A percentile compares a stretch with the other conserved stretches of the same genome.
These are phyloP conservation scores for Brachirus orientalis DNA, from an alignment of 2,113 vertebrate genomes.

Conservation along the genomic window DNA sequence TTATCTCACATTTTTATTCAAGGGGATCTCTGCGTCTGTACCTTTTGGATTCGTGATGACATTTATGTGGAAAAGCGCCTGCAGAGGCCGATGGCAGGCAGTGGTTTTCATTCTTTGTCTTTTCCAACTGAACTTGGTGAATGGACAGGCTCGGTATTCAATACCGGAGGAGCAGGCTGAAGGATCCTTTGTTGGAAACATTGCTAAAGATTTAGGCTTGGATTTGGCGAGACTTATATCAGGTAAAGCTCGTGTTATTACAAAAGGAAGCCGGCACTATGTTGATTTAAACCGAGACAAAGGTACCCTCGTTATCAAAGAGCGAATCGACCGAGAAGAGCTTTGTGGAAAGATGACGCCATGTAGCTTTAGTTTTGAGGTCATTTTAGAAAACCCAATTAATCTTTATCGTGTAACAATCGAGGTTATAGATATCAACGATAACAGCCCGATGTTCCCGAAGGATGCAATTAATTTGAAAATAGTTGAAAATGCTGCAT, in stretches of 20 bases:
- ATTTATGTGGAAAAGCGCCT: constrained; percentile 5
- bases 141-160: constrained; percentile 72
- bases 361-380: constrained; percentile 83
- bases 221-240: constrained; percentile 73
- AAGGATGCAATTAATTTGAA: constrained; percentile 57
- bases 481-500: constrained; percentile 55
- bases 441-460: constrained; percentile 72
- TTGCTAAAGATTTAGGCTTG: constrained; percentile 81
- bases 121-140: constrained; percentile 36
- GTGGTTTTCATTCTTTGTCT: constrained; percentile 68
- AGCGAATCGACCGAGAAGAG: constrained; percentile 85
- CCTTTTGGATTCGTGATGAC: constrained; percentile 39
- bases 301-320: constrained; percentile 76
- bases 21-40: not conserved
- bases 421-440: constrained; percentile 78
- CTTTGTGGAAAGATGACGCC: constrained; percentile 81
- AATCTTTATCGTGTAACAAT: constrained; percentile 76
- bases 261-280: constrained; percentile 75
- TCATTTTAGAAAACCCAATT: constrained; percentile 81
- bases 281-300: constrained; percentile 78
- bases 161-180: constrained; percentile 82
- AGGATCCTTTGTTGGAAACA: constrained; percentile 83
- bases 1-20: rapidly evolving
- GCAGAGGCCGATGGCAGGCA: constrained; percentile 38
- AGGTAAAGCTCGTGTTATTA: constrained; percentile 80